A percentile compares a stretch with the other conserved stretches of the same genome.
Evolutionary conservation across 2,113 vertebrate species (phyloP).

Genomic region (Nycticorax nycticorax): DNA sequence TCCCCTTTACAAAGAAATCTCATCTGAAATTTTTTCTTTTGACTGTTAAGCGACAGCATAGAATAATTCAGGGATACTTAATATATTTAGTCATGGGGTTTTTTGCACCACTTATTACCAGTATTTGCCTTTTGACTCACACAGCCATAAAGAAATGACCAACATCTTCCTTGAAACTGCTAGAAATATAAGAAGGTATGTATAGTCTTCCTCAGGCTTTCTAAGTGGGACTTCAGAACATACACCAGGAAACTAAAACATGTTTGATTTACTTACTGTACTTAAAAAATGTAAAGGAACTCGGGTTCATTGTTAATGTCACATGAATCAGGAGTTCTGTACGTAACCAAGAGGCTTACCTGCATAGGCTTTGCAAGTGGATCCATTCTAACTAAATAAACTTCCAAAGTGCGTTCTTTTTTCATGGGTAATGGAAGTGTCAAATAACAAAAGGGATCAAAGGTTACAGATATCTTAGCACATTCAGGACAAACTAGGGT

Average conservation of each 20-base stretch:
- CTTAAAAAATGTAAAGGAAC: neutral
- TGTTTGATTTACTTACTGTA: neutral
- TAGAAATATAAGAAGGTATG: neutral
- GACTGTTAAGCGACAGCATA: neutral
- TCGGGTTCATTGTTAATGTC: neutral
- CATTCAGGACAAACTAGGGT: conserved; percentile 96
- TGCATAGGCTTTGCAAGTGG: conserved; percentile 92
- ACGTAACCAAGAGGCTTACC: conserved; percentile 69
- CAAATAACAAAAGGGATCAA: conserved; percentile 98
- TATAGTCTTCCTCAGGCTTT: neutral
- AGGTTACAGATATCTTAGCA: conserved; percentile 95
- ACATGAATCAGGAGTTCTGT: neutral
- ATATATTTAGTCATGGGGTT: neutral
- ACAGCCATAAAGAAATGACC: neutral
- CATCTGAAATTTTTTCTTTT: neutral
- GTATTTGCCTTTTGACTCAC: neutral
- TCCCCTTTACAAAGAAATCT: neutral
- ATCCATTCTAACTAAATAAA: conserved; percentile 92
- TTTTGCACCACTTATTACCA: neutral
- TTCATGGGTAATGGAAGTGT: conserved; percentile 97
- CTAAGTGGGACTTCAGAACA: neutral
- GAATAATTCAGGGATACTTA: neutral
- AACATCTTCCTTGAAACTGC: neutral
- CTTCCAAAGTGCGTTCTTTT: conserved; percentile 96
- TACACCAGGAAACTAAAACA: neutral